Evolutionary conservation across 2,797 vertebrate genomes (phyloP).

Genomic region (Coracias cyanogaster): DNA sequence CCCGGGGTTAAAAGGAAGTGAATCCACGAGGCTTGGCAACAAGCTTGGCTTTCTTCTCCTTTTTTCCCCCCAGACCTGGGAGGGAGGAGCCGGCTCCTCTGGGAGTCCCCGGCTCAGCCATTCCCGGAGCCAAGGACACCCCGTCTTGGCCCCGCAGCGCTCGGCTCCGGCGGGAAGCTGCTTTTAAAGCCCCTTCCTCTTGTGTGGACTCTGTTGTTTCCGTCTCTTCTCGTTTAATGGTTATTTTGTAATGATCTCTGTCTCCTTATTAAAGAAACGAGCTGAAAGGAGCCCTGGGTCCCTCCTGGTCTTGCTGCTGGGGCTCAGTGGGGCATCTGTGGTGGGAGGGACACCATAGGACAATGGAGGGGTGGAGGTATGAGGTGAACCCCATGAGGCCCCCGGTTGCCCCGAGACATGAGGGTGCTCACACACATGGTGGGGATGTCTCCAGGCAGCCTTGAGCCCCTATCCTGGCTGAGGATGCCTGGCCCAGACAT

Average conservation of each 20-base stretch:
- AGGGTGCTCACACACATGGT: accelerated
- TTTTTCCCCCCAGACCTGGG: neutral
- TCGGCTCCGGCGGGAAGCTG: conserved; percentile 44
- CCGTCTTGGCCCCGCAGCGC: neutral
- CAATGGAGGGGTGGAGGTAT: neutral
- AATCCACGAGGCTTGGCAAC: neutral
- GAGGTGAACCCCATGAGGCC: neutral
- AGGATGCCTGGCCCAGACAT: neutral
- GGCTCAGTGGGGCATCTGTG: accelerated
- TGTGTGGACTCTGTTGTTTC: conserved; percentile 74
- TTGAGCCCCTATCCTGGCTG: neutral
- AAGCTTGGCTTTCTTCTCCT: neutral
- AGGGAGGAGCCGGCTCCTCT: neutral
- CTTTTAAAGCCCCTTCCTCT: conserved; percentile 69
- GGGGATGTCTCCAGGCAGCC: neutral
- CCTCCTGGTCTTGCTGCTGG: neutral
- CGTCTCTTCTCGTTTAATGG: conserved; percentile 76
- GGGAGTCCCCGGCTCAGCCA: neutral
- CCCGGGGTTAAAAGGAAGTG: neutral
- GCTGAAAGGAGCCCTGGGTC: conserved; percentile 69
- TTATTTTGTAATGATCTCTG: conserved; percentile 83
- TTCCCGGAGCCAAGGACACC: accelerated
- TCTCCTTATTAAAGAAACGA: conserved; percentile 86
- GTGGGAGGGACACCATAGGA: neutral
- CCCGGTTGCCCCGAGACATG: accelerated